Evolutionary conservation across 2,113 vertebrate genomes (phyloP), one percentile per base, ranked within the genome.

Genomic region (Oreochromis tanganicae): DNA sequence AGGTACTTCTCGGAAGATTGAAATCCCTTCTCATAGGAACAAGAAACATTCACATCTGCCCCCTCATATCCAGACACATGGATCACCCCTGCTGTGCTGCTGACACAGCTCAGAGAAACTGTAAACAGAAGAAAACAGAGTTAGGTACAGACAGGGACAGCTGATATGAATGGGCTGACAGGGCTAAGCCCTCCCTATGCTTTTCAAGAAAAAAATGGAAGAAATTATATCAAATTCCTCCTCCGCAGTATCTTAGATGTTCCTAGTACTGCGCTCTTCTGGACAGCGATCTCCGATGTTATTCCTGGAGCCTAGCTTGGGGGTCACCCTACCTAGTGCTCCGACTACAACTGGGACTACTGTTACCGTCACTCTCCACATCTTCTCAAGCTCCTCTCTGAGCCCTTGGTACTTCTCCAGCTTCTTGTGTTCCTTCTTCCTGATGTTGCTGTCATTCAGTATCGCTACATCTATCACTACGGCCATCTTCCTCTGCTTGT

Each of bases 271-370:
- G 59, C 0, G 1, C 16, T 63, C 59, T 1, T 63, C 3, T 63
- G 1, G 9, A 0, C 29, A 10, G 57, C 19, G 29, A 61, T 61
- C 29, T 34, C 57, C 0, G 0, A 34, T 61, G 29, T 61, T 61
- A 5, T 34, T 34, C 57, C 57, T 4, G 29, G 57, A 9, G 5
- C 59, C 29, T 63, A 63, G 29, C 59, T 63, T 63, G 29, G 57
- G 29, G 19, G 29, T 61, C 29, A 61, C 1, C 57, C 2, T 6
- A 61, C 29, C 57, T 1, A 61, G 9, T 61, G 57, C 57, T 10
- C 16, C 5, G 1, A 61, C 34, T 61, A 61, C 29, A 6, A 34
- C 57, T 34, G 57, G 29, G 57, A 61, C 16, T 6, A 34, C 2
- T 34, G 16, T 34, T 34, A 34, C 57, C 1, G 0, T 61, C 57